Evolutionary conservation across 2,797 vertebrate genomes (phyloP), one percentile per base, ranked within the genome.

Genomic region (Nannoperca australis): DNA sequence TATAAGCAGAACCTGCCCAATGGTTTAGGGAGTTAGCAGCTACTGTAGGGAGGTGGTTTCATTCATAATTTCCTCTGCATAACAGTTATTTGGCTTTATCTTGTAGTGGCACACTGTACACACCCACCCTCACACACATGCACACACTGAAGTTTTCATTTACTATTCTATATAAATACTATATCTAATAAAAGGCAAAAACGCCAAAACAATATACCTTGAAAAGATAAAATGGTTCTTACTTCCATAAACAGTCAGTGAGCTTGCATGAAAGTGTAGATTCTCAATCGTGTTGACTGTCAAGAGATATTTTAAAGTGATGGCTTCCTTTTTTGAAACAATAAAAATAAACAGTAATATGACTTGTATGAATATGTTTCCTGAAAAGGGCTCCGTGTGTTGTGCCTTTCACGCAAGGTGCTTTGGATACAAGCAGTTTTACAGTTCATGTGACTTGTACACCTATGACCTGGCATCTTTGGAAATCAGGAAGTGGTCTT

Each of bases 11-110:
- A 71, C 68, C 77, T 83, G 73, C 81, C 74, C 40, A 70, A 54
- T 14, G 50, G 79, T 73, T 84, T 14, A 80, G 56, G 38, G 34
- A 22, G 70, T 34, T 64, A 47, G 69, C 64, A 87, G 53, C 58
- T 53, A 51, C 77, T 56, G 54, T 22, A 34, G 11, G 64, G 69
- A 80, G 63, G 63, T 47, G 56, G 51, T 51, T 81, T 86, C 85
- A 89, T 86, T 91, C 79, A 86, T 78, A 72, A 85, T 78, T 87
- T 79, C 67, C 78, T 85, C 75, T 78, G 70, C 32, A 72, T 83
- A 53, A 68, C 76, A 83, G 88, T 62, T 73, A 86, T 85, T 85
- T 79, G 76, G 45, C 34, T 73, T 70, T 18, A 80, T 76, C 73
- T 70, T 70, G 87, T 69, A 83, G 49, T 73, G 66, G 38, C 40